Percentiles rank a stretch among this genome's conserved stretches.
Evolutionary conservation across 2,888 invertebrate species (phyloP).

Genomic region (Periphyllus acericola): DNA sequence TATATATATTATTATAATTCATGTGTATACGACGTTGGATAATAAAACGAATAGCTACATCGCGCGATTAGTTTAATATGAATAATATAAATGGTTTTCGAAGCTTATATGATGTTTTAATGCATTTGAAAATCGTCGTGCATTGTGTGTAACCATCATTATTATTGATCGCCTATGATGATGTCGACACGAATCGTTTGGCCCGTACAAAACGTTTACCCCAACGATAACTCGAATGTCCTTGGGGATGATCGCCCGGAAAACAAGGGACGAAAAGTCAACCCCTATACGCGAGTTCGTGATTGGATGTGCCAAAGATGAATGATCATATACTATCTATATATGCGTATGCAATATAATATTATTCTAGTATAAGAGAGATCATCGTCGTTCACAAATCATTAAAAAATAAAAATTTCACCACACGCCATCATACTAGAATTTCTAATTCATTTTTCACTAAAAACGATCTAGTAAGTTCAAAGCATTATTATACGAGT

Average conservation of each 20-base stretch:
- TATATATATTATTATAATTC: background rate
- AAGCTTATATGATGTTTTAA: background rate
- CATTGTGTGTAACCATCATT: background rate
- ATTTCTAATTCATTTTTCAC: too few relatives aligned
- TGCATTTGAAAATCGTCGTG: slow-evolving; percentile 5
- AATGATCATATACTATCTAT: slow-evolving; percentile 8
- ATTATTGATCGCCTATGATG: slow-evolving; percentile 19
- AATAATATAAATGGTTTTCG: slow-evolving; percentile 11
- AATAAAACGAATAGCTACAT: background rate
- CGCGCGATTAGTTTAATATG: slow-evolving; percentile 26
- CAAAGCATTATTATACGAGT: too few relatives aligned
- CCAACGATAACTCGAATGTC: background rate
- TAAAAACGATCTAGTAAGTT: too few relatives aligned
- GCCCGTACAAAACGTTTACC: slow-evolving; percentile 18
- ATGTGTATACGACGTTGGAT: background rate
- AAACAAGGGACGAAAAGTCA: background rate
- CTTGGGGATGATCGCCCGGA: background rate
- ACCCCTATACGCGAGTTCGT: slow-evolving; percentile 2
- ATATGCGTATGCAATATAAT: background rate
- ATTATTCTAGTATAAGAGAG: background rate
- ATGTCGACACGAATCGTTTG: slow-evolving; percentile 35
- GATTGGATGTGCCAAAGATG: slow-evolving; percentile 25
- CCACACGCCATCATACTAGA: too few relatives aligned
- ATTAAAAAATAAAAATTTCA: too few relatives aligned
- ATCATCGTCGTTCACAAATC: background rate